Evolutionary conservation across 2,797 vertebrate genomes (phyloP).

Genomic region (Eospalax fontanierii): DNA sequence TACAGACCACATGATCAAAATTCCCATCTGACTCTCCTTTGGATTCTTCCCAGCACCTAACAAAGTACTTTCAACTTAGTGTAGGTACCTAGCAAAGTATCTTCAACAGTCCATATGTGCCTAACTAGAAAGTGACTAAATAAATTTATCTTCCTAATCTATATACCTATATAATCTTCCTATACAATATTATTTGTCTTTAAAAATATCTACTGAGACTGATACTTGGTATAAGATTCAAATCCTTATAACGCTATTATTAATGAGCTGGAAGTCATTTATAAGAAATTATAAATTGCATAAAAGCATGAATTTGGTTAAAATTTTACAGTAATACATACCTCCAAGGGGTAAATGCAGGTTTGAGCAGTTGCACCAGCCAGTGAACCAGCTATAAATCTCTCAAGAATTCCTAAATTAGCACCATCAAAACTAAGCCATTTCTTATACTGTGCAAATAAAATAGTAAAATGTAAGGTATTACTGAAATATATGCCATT

Average conservation of each 20-base stretch:
- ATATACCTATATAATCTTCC: too few species aligned
- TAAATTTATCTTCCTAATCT: conserved; percentile 32
- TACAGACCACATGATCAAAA: conserved; percentile 34
- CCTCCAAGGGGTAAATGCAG: conserved; percentile 97
- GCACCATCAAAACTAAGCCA: conserved; percentile 92
- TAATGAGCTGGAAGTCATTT: background rate
- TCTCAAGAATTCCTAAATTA: conserved; percentile 91
- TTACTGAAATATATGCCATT: conserved; percentile 58
- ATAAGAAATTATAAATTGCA: conserved; percentile 14
- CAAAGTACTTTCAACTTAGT: background rate
- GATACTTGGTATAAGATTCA: conserved; percentile 21
- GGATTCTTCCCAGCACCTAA: background rate
- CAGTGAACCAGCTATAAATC: conserved; percentile 95
- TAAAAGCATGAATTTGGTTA: conserved; percentile 27
- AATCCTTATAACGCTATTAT: conserved; percentile 5
- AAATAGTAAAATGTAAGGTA: conserved; percentile 71
- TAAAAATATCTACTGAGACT: background rate
- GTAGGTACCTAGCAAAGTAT: background rate
- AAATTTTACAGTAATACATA: conserved; percentile 83
- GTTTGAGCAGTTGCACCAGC: conserved; percentile 96
- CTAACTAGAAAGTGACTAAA: background rate
- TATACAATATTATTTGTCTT: conserved; percentile 1
- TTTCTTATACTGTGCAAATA: conserved; percentile 94
- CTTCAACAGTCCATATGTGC: background rate
- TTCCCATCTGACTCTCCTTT: background rate